A percentile compares a stretch with the other conserved stretches of the same genome.
Evolutionary conservation across 2,888 invertebrate species (phyloP).

Genomic region (Uloborus plumipes): DNA sequence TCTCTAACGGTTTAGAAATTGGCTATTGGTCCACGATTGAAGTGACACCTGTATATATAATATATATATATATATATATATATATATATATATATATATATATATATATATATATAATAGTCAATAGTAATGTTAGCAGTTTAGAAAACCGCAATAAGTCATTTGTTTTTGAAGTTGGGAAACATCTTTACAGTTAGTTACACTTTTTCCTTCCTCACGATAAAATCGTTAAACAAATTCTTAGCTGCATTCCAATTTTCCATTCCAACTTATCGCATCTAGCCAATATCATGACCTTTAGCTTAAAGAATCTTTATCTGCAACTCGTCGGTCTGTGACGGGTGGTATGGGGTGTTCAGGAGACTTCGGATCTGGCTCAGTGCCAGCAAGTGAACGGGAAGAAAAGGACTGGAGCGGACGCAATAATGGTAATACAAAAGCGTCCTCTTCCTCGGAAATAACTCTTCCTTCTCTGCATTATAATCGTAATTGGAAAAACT

Average conservation of each 20-base stretch:
- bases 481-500: conserved; percentile 20
- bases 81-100: not conserved
- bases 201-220: not conserved
- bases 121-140: not conserved
- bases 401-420: not conserved
- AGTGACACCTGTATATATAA: too few species aligned
- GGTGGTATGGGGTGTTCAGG: too few species aligned
- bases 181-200: not conserved
- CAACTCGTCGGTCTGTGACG: too few species aligned
- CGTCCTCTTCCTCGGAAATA: conserved; percentile 27
- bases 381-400: conserved; percentile 10
- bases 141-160: not conserved
- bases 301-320: too few species aligned
- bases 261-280: not conserved
- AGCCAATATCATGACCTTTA: too few species aligned
- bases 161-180: not conserved
- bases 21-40: too few species aligned
- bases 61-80: not conserved
- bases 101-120: too few species aligned
- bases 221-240: not conserved
- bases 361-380: conserved; percentile 6
- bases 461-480: conserved; percentile 15
- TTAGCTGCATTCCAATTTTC: not conserved
- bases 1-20: too few species aligned
- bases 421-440: conserved; percentile 35